Evolutionary conservation across 2,888 invertebrate species (phyloP).

Genomic region (Allophyes oxyacanthae): DNA sequence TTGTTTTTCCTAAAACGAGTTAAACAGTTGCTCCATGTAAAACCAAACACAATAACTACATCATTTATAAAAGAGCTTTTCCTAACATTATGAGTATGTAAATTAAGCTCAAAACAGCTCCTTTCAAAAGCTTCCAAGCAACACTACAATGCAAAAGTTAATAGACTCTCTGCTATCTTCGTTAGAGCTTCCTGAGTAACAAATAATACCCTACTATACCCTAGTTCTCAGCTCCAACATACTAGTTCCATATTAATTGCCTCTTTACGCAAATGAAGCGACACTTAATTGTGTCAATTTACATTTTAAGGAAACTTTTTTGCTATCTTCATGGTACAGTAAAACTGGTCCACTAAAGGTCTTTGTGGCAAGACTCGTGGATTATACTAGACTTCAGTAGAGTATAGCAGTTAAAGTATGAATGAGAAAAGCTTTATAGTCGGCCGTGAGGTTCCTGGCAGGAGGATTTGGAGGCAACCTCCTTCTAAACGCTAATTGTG

Average conservation of each 20-base stretch:
- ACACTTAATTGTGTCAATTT: conserved; percentile 43
- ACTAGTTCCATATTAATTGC: conserved; percentile 45
- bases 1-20: too few species aligned
- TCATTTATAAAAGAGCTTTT: too few species aligned
- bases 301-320: conserved; percentile 43
- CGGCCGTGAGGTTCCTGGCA: background rate
- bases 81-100: background rate
- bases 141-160: background rate
- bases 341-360: conserved; percentile 19
- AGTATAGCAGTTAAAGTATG: conserved; percentile 12
- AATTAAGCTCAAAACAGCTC: background rate
- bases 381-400: conserved; percentile 18
- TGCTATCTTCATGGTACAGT: conserved; percentile 35
- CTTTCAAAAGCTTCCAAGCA: background rate
- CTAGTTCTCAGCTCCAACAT: conserved; percentile 24
- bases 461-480: too few species aligned
- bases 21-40: too few species aligned
- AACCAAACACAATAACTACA: too few species aligned
- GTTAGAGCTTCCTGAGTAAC: conserved; percentile 7
- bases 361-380: conserved; percentile 23
- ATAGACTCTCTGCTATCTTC: conserved; percentile 4
- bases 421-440: conserved; percentile 9
- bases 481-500: too few species aligned
- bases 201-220: conserved; percentile 9
- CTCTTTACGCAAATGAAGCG: conserved; percentile 45